phyloP scores from a whole-genome alignment of 2,113 vertebrate genomes.

The Otus sunia region DNA sequence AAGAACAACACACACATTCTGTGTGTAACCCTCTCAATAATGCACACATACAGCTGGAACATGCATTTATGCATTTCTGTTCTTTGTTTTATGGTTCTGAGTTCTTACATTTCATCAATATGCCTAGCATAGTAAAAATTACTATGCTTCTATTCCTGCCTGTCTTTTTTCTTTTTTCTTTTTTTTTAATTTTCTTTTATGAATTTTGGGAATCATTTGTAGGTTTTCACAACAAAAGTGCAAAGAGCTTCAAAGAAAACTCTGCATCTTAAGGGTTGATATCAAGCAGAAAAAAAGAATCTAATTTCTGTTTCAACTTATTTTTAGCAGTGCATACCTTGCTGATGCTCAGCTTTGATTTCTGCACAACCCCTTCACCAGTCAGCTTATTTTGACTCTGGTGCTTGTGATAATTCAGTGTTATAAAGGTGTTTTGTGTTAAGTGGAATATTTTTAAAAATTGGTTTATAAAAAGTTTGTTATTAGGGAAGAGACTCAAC shows the following conservation, averaged over 20 bases:
- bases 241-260: constrained; percentile 3
- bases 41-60: not conserved
- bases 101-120: not conserved
- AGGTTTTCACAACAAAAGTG: not conserved
- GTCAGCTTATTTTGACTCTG: constrained; percentile 42
- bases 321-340: constrained; percentile 4
- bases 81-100: not conserved
- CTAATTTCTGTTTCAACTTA: constrained; percentile 24
- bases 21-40: not conserved
- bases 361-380: not conserved
- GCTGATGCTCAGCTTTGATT: not conserved
- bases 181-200: not conserved
- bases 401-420: not conserved
- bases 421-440: not conserved
- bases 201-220: not conserved
- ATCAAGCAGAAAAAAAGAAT: not conserved
- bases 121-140: not conserved
- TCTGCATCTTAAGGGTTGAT: constrained; percentile 16
- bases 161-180: not conserved
- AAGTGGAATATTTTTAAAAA: constrained; percentile 50
- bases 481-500: constrained; percentile 30
- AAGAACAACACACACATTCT: not conserved
- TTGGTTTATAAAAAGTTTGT: constrained; percentile 32
- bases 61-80: not conserved
- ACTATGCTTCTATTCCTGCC: not conserved